A percentile compares a stretch with the other conserved stretches of the same genome.
phyloP scores from a whole-genome alignment of 2,888 invertebrate species.

The Acheta domesticus region DNA sequence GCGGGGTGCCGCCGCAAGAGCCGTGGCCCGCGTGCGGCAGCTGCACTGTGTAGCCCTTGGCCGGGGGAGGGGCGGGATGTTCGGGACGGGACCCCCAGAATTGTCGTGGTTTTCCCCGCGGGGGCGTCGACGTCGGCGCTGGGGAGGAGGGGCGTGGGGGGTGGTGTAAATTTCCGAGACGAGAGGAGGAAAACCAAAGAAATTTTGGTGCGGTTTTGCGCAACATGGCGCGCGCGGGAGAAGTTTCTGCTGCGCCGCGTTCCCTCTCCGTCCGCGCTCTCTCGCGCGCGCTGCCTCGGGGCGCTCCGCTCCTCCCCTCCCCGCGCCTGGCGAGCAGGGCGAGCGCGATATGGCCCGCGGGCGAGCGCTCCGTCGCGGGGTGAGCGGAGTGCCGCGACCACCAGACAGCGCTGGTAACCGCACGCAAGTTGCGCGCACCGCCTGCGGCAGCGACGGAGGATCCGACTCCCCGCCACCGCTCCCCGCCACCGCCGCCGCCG shows the following conservation, averaged over 20 bases:
- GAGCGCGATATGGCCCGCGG: not conserved
- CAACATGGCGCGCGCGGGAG: constrained; percentile 7
- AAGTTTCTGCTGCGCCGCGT: not conserved
- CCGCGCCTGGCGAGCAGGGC: not conserved
- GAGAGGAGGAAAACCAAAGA: constrained; percentile 18
- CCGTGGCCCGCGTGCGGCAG: not conserved
- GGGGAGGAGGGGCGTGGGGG: not conserved
- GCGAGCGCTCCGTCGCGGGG: not conserved
- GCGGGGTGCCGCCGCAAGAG: no score
- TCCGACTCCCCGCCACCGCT: not conserved
- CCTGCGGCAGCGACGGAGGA: not conserved
- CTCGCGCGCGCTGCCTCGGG: not conserved
- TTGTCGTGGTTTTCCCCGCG: constrained; percentile 7
- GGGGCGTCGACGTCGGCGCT: not conserved
- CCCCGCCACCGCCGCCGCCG: not conserved
- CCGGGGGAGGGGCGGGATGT: not conserved
- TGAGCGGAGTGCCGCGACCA: not conserved
- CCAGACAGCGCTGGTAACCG: constrained; percentile 10
- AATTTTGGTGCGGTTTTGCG: not conserved
- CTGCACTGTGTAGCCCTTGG: not conserved
- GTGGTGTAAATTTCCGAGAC: not conserved
- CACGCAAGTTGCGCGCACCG: constrained; percentile 1
- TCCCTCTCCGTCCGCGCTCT: not conserved
- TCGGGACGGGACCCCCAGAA: not conserved
- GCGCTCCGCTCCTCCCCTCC: no score